phyloP scores from a whole-genome alignment of 2,113 vertebrate species.

The Patagioenas fasciata region DNA sequence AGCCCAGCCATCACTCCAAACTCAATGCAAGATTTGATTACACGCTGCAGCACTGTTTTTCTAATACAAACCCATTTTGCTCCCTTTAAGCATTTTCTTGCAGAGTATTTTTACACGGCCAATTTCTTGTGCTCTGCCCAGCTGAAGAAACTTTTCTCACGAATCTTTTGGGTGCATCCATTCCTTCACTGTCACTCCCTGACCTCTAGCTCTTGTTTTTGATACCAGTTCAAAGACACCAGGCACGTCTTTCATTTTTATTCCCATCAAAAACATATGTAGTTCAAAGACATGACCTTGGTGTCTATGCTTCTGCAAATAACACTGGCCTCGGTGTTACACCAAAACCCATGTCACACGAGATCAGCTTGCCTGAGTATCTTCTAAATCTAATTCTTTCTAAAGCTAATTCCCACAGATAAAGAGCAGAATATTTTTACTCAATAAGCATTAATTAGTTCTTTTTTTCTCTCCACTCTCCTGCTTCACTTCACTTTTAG shows the following conservation, averaged over 20 bases:
- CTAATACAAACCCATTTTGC: neutral
- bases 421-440: constrained; percentile 5
- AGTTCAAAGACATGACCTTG: constrained; percentile 49
- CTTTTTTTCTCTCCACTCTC: neutral
- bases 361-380: neutral
- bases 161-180: neutral
- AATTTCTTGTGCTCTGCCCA: neutral
- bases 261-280: neutral
- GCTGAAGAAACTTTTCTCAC: constrained; percentile 3
- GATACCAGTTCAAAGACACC: constrained; percentile 40
- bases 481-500: neutral
- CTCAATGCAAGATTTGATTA: neutral
- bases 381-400: constrained; percentile 5
- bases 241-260: constrained; percentile 32
- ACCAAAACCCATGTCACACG: neutral
- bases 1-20: neutral
- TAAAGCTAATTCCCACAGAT: constrained; percentile 36
- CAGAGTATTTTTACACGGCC: neutral
- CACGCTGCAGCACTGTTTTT: neutral
- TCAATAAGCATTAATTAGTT: constrained; percentile 39
- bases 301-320: constrained; percentile 28
- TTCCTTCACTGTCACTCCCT: constrained; percentile 13
- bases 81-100: neutral
- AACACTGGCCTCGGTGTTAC: neutral
- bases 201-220: constrained; percentile 20